These are phyloP conservation scores for Schrankia costaestrigalis DNA, from an alignment of 2,888 invertebrate species.

Conservation along the genomic window DNA sequence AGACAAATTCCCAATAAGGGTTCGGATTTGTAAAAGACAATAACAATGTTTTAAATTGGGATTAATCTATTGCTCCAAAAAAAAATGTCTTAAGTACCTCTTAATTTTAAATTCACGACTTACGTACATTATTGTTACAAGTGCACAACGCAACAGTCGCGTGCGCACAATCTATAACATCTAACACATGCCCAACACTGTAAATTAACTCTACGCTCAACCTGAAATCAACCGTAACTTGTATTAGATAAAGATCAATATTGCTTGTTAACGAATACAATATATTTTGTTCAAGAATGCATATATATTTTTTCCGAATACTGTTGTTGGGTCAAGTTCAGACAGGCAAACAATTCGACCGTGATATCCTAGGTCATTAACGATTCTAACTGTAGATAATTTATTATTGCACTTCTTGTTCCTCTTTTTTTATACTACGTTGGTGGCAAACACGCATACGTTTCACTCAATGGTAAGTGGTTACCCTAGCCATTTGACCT, in stretches of 20 bases:
- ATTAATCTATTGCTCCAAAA: no score
- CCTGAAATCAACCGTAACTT: conserved; percentile 13
- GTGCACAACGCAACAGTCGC: conserved; percentile 31
- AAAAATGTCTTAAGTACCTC: no score
- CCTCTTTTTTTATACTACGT: no score
- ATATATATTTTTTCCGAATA: conserved; percentile 29
- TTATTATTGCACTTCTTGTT: conserved; percentile 17
- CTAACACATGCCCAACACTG: conserved; percentile 13
- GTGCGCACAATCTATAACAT: conserved; percentile 40
- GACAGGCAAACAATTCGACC: conserved; percentile 42
- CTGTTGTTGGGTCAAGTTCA: conserved; percentile 53
- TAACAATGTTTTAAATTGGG: no score
- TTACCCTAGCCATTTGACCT: no score
- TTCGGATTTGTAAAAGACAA: no score
- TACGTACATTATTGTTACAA: conserved; percentile 22
- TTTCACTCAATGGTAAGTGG: no score
- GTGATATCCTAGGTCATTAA: conserved; percentile 32
- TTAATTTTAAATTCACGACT: conserved; percentile 15
- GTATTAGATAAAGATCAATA: not conserved
- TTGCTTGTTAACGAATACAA: conserved; percentile 18
- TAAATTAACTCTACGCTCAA: conserved; percentile 9
- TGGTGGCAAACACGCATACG: no score
- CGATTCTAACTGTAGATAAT: conserved; percentile 21
- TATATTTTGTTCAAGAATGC: conserved; percentile 30
- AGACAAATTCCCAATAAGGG: no score